Conservation (phyloP, 2,888 invertebrate species). For the Lasioglossum calceatum region DNA sequence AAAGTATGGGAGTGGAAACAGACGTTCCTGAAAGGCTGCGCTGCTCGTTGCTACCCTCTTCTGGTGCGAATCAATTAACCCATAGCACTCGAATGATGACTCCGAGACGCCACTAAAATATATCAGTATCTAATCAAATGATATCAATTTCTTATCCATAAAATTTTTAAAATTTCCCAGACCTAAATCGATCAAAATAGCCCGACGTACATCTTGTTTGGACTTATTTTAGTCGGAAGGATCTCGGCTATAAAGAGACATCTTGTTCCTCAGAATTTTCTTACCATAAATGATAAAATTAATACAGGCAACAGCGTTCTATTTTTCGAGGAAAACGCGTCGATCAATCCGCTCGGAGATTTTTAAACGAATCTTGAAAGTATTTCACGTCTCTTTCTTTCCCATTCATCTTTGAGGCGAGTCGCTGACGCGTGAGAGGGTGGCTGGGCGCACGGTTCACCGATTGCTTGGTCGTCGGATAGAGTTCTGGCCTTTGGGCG, state of each 20-base stretch:
- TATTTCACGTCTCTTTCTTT: slow-evolving; percentile 52
- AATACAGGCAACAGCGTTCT: background rate
- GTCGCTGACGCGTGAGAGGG: slow-evolving; percentile 59
- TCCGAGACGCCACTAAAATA: too few species aligned
- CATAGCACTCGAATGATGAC: too few species aligned
- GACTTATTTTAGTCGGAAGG: too few species aligned
- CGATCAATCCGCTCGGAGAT: background rate
- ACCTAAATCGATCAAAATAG: too few species aligned
- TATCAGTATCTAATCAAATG: too few species aligned
- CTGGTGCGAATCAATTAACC: background rate
- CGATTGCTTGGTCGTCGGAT: slow-evolving; percentile 44
- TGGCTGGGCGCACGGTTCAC: slow-evolving; percentile 49
- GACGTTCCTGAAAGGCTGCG: background rate
- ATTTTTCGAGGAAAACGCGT: background rate
- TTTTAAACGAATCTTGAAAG: background rate
- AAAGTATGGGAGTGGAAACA: background rate
- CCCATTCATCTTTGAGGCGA: slow-evolving; percentile 76
- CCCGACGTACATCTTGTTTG: too few species aligned
- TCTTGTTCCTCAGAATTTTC: background rate
- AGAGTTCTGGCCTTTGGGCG: slow-evolving; percentile 50
- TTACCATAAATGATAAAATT: background rate
- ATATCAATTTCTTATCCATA: too few species aligned
- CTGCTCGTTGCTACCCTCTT: background rate
- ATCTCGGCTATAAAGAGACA: background rate
- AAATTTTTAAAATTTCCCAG: too few species aligned